Conservation (phyloP, 1,140 invertebrate species). For the Pantala flavescens region DNA sequence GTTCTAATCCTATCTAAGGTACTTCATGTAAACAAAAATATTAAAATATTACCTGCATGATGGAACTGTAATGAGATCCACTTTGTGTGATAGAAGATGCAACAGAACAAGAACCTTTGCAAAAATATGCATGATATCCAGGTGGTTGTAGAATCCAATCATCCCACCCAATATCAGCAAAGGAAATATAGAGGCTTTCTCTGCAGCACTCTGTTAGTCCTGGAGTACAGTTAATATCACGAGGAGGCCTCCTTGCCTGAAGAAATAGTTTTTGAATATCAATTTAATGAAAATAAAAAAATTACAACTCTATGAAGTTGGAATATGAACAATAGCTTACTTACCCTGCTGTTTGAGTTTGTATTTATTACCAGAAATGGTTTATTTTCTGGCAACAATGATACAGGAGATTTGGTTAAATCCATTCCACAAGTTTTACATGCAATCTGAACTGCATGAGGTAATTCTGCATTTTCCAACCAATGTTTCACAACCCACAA, state of each 20-base stretch:
- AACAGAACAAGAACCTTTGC: constrained; percentile 61
- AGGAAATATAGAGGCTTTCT: constrained; percentile 69
- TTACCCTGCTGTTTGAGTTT: constrained; percentile 29
- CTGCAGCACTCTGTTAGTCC: constrained; percentile 64
- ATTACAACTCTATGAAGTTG: not conserved
- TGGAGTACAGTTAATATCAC: constrained; percentile 56
- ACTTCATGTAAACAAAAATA: too few relatives aligned
- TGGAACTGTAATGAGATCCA: constrained; percentile 53
- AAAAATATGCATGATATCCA: constrained; percentile 76
- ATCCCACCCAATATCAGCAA: constrained; percentile 74
- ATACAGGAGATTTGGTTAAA: not conserved
- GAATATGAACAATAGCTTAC: not conserved
- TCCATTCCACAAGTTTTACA: not conserved
- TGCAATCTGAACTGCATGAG: not conserved
- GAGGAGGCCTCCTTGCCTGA: constrained; percentile 44
- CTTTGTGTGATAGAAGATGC: constrained; percentile 54
- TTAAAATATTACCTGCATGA: constrained; percentile 48
- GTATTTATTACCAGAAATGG: constrained; percentile 66
- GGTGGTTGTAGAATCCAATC: constrained; percentile 74
- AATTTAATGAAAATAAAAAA: not conserved
- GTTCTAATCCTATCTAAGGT: too few relatives aligned
- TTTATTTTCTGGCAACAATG: not conserved
- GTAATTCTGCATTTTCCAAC: not conserved
- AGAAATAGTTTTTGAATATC: constrained; percentile 17
- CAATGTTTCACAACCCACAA: not conserved